Base-by-base conservation (phyloP, 2,797 vertebrate genomes). In the Limosa lapponica region DNA sequence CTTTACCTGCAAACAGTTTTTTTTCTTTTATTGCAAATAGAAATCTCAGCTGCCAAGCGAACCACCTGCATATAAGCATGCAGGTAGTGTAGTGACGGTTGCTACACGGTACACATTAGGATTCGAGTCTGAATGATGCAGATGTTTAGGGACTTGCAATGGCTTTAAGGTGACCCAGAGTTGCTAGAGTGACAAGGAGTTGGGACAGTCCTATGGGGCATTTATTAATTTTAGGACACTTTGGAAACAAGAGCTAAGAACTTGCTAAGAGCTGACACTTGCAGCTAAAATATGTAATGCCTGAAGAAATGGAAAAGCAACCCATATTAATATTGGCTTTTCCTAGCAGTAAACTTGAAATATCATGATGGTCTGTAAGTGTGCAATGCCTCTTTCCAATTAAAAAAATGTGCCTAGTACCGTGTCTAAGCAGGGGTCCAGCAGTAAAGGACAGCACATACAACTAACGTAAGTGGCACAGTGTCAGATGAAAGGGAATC, bases 51-150 rank as follows among this genome's bases (percentile, higher is more conserved):
- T 91, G 78, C 87, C 84, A 90, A 78, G 64, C 90, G 80, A 95
- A 77, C 62, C 81, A 93, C 91, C 93, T 96, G 90, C 91, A 78
- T 82, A 91, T 86, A 75, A 87, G 77, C 51, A 80, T 94, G 85
- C 93, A 94, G 86, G 92, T 89, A 90, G 79, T 22, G 59, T 90
- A 70, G 30, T 5, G 13, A 65, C 67, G 24, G 59, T 67, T 93
- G 88, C 87, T 46, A 14, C 73, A 86, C 0, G 0, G 54, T 44
- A 64, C 72, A 83, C 67, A 92, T 97, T 96, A 97, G 91, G 57
- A 96, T 97, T 98, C 91, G 49, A 94, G 83, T 88, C 87, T 96
- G 91, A 94, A 87, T 85, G 49, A 71, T 95, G 82, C 88, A 87
- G 87, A 89, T 93, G 89, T 93, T 96, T 91, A 92, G 91, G 91